These are phyloP conservation scores for Tragopan temminckii DNA, from an alignment of 2,797 vertebrate species.

Conservation along the genomic window DNA sequence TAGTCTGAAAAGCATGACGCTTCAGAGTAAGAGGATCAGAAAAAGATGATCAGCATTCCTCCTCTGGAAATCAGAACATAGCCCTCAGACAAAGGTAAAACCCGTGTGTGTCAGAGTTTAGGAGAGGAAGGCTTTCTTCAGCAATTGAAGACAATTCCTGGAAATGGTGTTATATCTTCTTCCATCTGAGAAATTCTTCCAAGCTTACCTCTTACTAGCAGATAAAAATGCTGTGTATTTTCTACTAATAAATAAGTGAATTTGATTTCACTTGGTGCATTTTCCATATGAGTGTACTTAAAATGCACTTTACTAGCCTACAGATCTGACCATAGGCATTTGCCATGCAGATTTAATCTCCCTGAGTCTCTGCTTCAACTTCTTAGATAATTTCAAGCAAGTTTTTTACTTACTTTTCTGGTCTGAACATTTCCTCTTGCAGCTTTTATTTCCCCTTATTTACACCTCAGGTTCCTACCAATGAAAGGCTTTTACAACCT, in stretches of 20 bases:
- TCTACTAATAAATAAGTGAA: background rate
- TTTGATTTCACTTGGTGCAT: background rate
- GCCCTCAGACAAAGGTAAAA: background rate
- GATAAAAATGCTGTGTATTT: background rate
- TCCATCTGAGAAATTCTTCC: background rate
- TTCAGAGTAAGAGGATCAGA: background rate
- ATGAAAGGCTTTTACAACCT: constrained; percentile 45
- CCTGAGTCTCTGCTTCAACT: background rate
- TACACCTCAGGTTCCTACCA: constrained; percentile 68
- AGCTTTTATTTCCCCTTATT: constrained; percentile 75
- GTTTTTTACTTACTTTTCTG: constrained; percentile 67
- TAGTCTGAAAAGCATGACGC: background rate
- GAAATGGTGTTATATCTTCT: background rate
- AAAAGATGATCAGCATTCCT: background rate
- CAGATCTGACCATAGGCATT: background rate
- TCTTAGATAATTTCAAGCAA: constrained; percentile 53
- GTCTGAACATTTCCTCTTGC: constrained; percentile 59
- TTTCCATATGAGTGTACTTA: background rate
- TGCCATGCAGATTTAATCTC: constrained; percentile 39
- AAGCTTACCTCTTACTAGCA: background rate
- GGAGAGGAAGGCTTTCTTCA: background rate
- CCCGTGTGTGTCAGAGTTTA: background rate
- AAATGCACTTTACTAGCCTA: background rate
- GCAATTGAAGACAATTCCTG: background rate
- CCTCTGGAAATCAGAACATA: background rate